phyloP scores from a whole-genome alignment of 2,888 invertebrate genomes.

The Cephus rjabovi region DNA sequence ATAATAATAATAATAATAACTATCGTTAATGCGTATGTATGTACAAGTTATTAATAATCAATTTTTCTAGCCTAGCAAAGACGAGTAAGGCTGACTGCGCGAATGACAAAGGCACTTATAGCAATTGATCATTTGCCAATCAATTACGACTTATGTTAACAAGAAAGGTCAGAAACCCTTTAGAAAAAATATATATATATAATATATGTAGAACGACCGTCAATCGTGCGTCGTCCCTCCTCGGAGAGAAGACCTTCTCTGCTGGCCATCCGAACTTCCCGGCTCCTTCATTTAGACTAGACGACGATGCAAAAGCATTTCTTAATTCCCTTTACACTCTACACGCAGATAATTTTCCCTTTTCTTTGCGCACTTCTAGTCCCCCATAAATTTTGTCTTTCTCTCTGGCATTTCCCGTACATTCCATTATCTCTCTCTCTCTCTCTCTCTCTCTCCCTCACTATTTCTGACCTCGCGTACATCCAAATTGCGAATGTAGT shows the following conservation, averaged over 20 bases:
- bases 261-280: not conserved
- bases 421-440: not conserved
- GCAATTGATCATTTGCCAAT: not conserved
- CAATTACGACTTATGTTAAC: not conserved
- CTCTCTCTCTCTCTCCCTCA: too few species aligned
- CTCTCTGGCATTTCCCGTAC: not conserved
- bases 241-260: not conserved
- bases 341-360: not conserved
- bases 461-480: not conserved
- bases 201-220: not conserved
- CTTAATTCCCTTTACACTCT: not conserved
- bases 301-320: not conserved
- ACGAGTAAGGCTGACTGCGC: not conserved
- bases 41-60: not conserved
- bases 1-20: conserved; percentile 34
- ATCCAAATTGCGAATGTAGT: not conserved
- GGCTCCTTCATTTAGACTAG: not conserved
- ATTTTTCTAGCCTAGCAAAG: not conserved
- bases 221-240: not conserved
- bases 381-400: not conserved
- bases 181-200: not conserved
- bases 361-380: not conserved
- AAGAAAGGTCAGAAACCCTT: not conserved
- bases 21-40: not conserved
- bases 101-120: not conserved